Base-by-base conservation (phyloP, 2,888 invertebrate species). In the Thumatha senex region DNA sequence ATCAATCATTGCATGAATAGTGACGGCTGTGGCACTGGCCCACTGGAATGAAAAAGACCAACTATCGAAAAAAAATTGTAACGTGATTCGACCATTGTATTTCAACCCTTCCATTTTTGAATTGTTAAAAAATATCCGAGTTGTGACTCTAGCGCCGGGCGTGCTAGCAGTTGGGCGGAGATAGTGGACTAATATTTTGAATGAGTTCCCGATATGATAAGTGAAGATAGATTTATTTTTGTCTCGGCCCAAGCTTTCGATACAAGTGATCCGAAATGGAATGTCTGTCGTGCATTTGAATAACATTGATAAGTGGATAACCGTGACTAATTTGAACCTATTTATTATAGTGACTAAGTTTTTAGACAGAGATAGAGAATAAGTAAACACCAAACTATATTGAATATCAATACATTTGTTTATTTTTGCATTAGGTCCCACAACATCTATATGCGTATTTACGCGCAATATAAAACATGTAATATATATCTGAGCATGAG, bases 1-100 rank as follows among this genome's bases (percentile, higher is more conserved):
- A 91, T 91, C 90, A 86, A 89, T 91, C 90, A 89, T 71, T 64
- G 61, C 61, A 61, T 86, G 84, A 88, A 88, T 85, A 72, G 82
- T 82, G 86, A 83, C 84, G 82, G 75, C 72, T 60, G 62, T 54
- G 53, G 69, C 74, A 74, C 74, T 79, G 82, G 85, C 84, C 85
- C 84, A 83, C 80, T 83, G 86, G 73, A 82, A 82, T 81, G 60
- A 84, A 86, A 67, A 82, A 82, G 72, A 73, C 68, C 68, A 79
- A 80, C 79, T 76, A 72, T 65, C 59, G 73, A 71, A 84, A 83
- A 84, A 67, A 82, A 78, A 81, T 81, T 80, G 86, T 84, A 82
- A 86, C 87, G 80, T 82, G 86, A 88, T 86, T 87, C 85, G 73
- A 66, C 77, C 70, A 88, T 89, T 90, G 88, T 89, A 72, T 67